Conservation (phyloP, 2,888 invertebrate genomes). For the Drosophila robusta region DNA sequence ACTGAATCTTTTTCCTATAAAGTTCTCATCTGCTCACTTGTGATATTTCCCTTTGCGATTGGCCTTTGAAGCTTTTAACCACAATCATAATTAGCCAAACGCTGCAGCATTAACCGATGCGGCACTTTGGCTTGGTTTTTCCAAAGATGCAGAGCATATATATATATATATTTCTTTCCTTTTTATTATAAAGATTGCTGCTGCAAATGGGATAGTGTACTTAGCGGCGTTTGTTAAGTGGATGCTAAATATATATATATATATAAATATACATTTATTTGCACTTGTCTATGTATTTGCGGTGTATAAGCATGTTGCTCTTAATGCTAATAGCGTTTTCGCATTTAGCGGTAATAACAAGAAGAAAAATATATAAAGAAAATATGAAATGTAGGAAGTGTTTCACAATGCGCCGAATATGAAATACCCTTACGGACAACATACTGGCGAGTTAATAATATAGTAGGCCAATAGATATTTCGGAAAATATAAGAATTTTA, state of each 20-base stretch:
- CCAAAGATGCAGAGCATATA: conserved; percentile 1
- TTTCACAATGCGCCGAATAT: too few species aligned
- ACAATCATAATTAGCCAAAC: conserved; percentile 1
- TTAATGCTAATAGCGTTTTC: conserved; percentile 68
- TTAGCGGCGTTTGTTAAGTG: conserved; percentile 47
- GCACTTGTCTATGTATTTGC: conserved; percentile 7
- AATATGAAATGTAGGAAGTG: not conserved
- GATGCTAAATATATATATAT: conserved; percentile 5
- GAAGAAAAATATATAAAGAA: conserved; percentile 6
- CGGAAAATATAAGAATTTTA: too few species aligned
- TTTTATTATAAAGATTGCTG: conserved; percentile 41
- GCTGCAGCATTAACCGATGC: not conserved
- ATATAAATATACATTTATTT: not conserved
- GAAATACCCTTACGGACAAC: too few species aligned
- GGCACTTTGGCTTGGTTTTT: not conserved
- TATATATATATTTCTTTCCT: conserved; percentile 16
- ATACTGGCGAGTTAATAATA: too few species aligned
- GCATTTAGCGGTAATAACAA: conserved; percentile 51
- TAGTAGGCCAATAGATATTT: too few species aligned
- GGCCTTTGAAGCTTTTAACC: not conserved
- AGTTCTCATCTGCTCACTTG: too few species aligned
- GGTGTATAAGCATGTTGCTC: conserved; percentile 27
- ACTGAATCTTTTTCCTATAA: too few species aligned
- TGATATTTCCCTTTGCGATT: too few species aligned
- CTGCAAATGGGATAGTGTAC: conserved; percentile 59